Conservation (phyloP, 2,797 vertebrate species). For the Nasua narica region DNA sequence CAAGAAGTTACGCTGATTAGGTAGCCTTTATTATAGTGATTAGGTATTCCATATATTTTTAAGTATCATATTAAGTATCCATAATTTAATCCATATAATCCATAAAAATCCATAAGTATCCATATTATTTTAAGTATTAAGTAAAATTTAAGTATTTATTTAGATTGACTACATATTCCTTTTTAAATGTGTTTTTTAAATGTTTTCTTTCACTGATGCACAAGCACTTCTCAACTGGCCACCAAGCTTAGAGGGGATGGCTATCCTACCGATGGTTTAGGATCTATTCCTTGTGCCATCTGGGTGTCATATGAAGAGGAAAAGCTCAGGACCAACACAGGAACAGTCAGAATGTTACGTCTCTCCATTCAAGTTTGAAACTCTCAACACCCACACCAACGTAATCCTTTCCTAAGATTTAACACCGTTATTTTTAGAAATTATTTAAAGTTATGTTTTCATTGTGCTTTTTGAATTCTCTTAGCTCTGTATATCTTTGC, state of each 20-base stretch:
- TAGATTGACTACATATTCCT: neutral
- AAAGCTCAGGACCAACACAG: neutral
- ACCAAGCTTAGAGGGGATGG: neutral
- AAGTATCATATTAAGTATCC: no score
- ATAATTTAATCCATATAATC: no score
- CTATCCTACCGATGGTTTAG: neutral
- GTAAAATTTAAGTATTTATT: no score
- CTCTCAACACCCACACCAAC: neutral
- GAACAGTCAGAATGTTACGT: neutral
- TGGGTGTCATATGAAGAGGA: neutral
- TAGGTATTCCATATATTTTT: neutral
- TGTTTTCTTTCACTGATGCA: neutral
- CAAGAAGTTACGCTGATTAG: neutral
- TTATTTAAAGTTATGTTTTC: constrained; percentile 60
- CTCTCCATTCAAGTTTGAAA: constrained; percentile 21
- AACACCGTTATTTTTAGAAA: constrained; percentile 56
- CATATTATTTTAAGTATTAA: no score
- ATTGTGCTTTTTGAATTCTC: constrained; percentile 50
- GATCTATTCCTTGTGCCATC: neutral
- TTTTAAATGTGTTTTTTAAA: neutral
- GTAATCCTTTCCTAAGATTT: constrained; percentile 51
- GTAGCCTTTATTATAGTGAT: neutral
- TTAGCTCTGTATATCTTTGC: constrained; percentile 21
- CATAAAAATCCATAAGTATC: no score
- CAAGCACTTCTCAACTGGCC: neutral